A percentile compares a stretch with the other conserved stretches of the same genome.
phyloP scores from a whole-genome alignment of 2,113 vertebrate genomes.

The Todiramphus saurophagus region DNA sequence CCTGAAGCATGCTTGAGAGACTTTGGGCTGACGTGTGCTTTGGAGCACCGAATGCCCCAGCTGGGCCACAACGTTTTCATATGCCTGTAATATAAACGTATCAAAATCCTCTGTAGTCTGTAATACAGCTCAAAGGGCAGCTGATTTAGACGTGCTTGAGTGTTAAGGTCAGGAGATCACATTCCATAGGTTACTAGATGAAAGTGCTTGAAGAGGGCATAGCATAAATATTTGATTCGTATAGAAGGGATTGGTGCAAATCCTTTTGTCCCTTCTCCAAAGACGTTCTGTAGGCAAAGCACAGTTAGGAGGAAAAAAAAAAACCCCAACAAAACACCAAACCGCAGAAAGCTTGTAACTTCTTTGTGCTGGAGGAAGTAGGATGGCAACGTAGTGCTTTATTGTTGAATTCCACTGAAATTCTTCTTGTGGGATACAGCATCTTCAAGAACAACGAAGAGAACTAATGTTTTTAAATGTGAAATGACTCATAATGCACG shows the following conservation, averaged over 20 bases:
- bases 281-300: background rate
- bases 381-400: background rate
- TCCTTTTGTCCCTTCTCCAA: background rate
- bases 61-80: background rate
- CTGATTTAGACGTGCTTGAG: slow-evolving; percentile 50
- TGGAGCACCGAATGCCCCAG: background rate
- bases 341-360: background rate
- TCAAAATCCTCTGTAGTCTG: slow-evolving; percentile 17
- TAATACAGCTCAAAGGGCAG: slow-evolving; percentile 47
- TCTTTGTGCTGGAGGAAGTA: slow-evolving; percentile 13
- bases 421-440: background rate
- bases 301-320: background rate
- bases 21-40: background rate
- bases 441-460: background rate
- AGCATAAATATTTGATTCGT: slow-evolving; percentile 63
- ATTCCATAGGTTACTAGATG: slow-evolving; percentile 58
- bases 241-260: slow-evolving; percentile 27
- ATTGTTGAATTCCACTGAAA: background rate
- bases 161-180: slow-evolving; percentile 63
- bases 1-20: background rate
- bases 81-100: background rate
- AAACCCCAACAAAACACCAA: background rate
- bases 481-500: slow-evolving; percentile 49
- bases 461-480: slow-evolving; percentile 29
- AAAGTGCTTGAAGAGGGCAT: slow-evolving; percentile 34